Conservation (phyloP, 1,140 invertebrate genomes). For the Adoxophyes honmai region DNA sequence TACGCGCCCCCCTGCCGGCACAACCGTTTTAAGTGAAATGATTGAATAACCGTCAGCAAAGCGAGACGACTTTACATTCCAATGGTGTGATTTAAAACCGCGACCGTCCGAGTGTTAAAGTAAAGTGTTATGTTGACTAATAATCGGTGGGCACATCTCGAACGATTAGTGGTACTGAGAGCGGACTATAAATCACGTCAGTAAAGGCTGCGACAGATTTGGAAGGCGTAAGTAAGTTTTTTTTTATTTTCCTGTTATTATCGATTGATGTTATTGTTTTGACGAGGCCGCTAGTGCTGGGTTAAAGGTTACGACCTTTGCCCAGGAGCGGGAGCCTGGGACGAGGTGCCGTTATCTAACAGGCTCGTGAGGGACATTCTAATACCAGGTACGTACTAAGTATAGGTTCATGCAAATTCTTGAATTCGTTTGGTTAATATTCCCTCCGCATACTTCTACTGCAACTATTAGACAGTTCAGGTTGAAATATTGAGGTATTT, state of each 20-base stretch:
- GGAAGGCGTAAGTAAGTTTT: constrained; percentile 41
- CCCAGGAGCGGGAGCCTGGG: constrained; percentile 28
- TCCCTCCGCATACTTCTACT: too few species aligned
- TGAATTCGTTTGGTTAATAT: too few species aligned
- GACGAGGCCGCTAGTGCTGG: constrained; percentile 26
- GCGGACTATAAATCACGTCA: constrained; percentile 21
- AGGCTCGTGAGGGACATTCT: constrained; percentile 20
- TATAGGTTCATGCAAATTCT: too few species aligned
- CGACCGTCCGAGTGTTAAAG: constrained; percentile 26
- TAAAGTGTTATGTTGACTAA: constrained; percentile 27
- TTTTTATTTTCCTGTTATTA: constrained; percentile 23
- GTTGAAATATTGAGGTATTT: too few species aligned
- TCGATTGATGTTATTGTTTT: constrained; percentile 49
- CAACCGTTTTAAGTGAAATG: constrained; percentile 43
- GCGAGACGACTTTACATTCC: constrained; percentile 12
- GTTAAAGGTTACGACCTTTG: constrained; percentile 60
- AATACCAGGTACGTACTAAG: constrained; percentile 13
- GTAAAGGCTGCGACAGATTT: constrained; percentile 29
- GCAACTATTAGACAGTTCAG: too few species aligned
- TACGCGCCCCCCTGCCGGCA: not conserved
- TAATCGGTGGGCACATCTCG: constrained; percentile 13
- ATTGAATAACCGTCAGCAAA: constrained; percentile 54
- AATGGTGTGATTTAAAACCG: constrained; percentile 33
- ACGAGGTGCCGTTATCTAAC: constrained; percentile 49
- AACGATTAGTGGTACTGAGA: constrained; percentile 24